These are phyloP conservation scores for Aspidiotus destructor DNA, from an alignment of 2,888 invertebrate species.

Conservation along the genomic window DNA sequence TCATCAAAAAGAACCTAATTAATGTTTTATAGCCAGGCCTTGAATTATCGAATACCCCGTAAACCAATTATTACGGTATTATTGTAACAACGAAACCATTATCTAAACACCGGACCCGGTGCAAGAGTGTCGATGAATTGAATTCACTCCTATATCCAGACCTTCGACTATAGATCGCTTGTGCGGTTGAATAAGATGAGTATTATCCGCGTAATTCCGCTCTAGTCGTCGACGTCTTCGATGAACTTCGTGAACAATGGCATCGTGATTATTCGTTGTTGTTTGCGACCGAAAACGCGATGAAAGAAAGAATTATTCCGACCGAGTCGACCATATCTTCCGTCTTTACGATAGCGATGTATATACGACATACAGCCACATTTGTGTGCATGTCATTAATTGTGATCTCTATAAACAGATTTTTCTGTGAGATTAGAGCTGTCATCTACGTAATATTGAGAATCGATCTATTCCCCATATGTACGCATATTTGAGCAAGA, in stretches of 20 bases:
- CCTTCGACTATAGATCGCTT: constrained; percentile 22
- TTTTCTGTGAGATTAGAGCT: too few species aligned
- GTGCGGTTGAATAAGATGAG: constrained; percentile 26
- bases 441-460: too few species aligned
- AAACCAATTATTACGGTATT: too few species aligned
- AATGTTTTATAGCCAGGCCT: constrained; percentile 18
- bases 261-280: constrained; percentile 1
- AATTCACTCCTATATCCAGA: constrained; percentile 9
- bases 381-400: neutral
- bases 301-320: neutral
- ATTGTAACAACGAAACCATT: neutral
- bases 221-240: neutral
- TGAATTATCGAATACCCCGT: neutral
- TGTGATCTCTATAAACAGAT: too few species aligned
- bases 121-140: constrained; percentile 19
- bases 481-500: too few species aligned
- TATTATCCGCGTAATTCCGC: constrained; percentile 13
- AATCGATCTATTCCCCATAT: too few species aligned
- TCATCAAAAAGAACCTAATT: constrained; percentile 23
- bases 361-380: neutral
- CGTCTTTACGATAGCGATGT: neutral
- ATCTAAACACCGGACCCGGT: neutral
- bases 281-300: neutral
- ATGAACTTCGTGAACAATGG: constrained; percentile 29
- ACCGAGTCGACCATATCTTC: neutral